These are phyloP conservation scores for Trachymyrmex septentrionalis DNA, from an alignment of 1,140 invertebrate species.

Conservation along the genomic window DNA sequence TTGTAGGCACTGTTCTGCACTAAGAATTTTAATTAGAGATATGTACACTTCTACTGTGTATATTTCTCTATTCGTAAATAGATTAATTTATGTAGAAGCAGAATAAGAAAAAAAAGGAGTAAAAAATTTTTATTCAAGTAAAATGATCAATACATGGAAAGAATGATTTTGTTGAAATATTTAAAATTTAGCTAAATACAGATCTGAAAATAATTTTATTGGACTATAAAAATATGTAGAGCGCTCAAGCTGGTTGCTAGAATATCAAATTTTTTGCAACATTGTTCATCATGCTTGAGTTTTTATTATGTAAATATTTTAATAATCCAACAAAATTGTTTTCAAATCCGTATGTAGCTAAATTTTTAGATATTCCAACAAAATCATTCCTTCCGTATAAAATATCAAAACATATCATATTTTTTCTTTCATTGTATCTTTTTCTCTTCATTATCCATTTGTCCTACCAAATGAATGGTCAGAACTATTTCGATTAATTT, in stretches of 20 bases:
- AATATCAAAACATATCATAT: conserved; percentile 6
- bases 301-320: too few relatives aligned
- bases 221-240: too few relatives aligned
- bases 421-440: background rate
- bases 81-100: background rate
- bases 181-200: too few relatives aligned
- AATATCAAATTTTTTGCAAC: too few relatives aligned
- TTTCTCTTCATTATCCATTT: background rate
- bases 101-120: background rate
- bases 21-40: background rate
- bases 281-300: too few relatives aligned
- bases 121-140: background rate
- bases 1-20: background rate
- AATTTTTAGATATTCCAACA: too few relatives aligned
- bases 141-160: background rate
- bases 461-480: background rate
- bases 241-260: too few relatives aligned
- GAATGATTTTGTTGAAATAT: too few relatives aligned
- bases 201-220: too few relatives aligned
- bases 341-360: too few relatives aligned
- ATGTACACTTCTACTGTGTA: background rate
- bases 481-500: background rate
- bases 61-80: background rate
- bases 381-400: too few relatives aligned
- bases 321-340: too few relatives aligned